These are phyloP conservation scores for Ardeotis arabs DNA, from an alignment of 2,113 vertebrate species.

Conservation along the genomic window DNA sequence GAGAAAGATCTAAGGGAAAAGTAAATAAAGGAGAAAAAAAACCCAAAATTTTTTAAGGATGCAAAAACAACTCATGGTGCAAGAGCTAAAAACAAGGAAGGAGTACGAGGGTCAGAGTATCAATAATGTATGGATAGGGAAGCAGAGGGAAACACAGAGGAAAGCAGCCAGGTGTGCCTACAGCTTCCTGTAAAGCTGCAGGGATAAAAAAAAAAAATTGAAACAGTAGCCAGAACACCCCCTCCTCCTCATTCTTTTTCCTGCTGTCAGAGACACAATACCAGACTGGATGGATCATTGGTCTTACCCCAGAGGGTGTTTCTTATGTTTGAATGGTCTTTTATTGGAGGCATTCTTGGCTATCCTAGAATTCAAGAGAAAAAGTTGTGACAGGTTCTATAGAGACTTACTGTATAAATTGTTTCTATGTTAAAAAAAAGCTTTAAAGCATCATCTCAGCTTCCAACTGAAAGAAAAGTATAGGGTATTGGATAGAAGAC, in stretches of 20 bases:
- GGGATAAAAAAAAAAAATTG: neutral
- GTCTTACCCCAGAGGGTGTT: neutral
- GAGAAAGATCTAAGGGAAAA: neutral
- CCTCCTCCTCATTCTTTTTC: neutral
- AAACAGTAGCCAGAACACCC: neutral
- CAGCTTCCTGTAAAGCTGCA: neutral
- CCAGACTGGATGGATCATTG: neutral
- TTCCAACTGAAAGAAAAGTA: neutral
- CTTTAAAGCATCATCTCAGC: neutral
- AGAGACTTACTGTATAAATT: neutral
- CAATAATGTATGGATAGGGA: neutral
- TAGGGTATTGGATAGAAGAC: neutral
- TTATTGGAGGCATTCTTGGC: neutral
- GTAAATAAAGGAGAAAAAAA: neutral
- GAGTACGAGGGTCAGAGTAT: neutral
- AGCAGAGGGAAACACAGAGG: neutral
- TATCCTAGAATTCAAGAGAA: neutral
- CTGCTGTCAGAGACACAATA: neutral
- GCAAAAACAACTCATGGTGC: neutral
- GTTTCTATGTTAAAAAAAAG: neutral
- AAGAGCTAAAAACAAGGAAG: neutral
- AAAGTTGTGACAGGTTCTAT: neutral
- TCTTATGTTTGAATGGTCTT: neutral
- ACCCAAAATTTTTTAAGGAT: neutral
- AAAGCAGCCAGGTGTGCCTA: neutral